phyloP scores from a whole-genome alignment of 2,888 invertebrate genomes.

The Microdon myrmicae region DNA sequence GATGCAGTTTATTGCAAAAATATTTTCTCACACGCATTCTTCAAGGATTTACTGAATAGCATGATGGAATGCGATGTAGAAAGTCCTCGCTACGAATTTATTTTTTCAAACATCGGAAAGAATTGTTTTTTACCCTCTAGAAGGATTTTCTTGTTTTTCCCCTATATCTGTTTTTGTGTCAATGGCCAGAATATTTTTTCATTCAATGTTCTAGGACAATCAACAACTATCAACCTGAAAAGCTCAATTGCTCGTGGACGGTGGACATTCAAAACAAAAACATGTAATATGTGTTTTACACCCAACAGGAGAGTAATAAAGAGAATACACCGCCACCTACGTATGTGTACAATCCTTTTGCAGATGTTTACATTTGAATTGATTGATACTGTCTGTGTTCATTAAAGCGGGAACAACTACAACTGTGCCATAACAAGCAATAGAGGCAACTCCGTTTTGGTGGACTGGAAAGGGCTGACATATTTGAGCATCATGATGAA shows the following conservation, averaged over 20 bases:
- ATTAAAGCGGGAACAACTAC: slow-evolving; percentile 49
- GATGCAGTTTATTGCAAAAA: slow-evolving; percentile 36
- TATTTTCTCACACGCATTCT: slow-evolving; percentile 26
- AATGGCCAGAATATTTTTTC: too few relatives aligned
- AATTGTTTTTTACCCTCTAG: too few relatives aligned
- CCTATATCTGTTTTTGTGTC: too few relatives aligned
- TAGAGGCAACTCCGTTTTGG: too few relatives aligned
- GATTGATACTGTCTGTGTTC: slow-evolving; percentile 48
- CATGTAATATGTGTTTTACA: slow-evolving; percentile 13
- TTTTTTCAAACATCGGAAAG: too few relatives aligned
- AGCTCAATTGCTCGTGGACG: slow-evolving; percentile 52
- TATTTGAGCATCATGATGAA: too few relatives aligned
- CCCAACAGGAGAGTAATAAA: slow-evolving; percentile 15
- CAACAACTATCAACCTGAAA: slow-evolving; percentile 42
- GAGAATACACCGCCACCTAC: slow-evolving; percentile 16
- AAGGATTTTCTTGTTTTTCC: too few relatives aligned
- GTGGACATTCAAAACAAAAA: slow-evolving; percentile 11
- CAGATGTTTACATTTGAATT: slow-evolving; percentile 41
- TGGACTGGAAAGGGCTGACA: too few relatives aligned
- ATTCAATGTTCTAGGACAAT: slow-evolving; percentile 39
- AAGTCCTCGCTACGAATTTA: too few relatives aligned
- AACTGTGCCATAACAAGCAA: slow-evolving; percentile 2
- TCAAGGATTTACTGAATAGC: too few relatives aligned
- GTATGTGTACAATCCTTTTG: slow-evolving; percentile 11
- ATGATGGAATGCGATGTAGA: too few relatives aligned